These are phyloP conservation scores for Scolopax bukidnonensis DNA, from an alignment of 2,797 vertebrate species.

Conservation along the genomic window DNA sequence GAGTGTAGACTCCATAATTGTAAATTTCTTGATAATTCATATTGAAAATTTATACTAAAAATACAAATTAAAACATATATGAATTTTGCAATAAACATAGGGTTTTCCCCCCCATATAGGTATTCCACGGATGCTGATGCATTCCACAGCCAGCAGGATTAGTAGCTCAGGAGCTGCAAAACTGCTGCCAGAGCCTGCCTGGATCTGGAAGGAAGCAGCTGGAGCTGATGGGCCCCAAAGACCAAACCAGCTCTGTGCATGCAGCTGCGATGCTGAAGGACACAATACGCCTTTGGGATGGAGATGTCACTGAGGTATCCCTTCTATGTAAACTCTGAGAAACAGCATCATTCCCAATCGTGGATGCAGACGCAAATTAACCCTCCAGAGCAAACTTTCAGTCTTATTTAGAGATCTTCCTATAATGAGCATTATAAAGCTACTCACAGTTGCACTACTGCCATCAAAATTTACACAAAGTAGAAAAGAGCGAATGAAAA, in stretches of 20 bases:
- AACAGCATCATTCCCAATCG: background rate
- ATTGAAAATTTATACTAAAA: background rate
- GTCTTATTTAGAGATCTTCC: background rate
- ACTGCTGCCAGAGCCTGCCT: background rate
- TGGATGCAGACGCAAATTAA: background rate
- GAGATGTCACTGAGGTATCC: background rate
- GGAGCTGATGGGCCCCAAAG: background rate
- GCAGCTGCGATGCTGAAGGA: background rate
- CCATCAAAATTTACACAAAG: background rate
- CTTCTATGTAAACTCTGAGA: background rate
- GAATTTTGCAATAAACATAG: background rate
- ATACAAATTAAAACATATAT: background rate
- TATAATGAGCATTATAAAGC: background rate
- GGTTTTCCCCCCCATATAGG: accelerated
- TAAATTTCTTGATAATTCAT: background rate
- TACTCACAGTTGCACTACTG: background rate
- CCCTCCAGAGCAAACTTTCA: background rate
- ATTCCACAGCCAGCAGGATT: background rate
- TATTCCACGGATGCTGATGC: background rate
- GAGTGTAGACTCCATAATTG: background rate
- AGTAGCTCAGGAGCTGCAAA: background rate
- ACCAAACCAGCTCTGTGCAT: background rate
- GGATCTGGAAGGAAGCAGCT: background rate
- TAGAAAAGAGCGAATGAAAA: background rate
- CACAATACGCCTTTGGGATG: background rate